Conservation (phyloP, 2,888 invertebrate genomes). For the Megaustenia siamemsis region DNA sequence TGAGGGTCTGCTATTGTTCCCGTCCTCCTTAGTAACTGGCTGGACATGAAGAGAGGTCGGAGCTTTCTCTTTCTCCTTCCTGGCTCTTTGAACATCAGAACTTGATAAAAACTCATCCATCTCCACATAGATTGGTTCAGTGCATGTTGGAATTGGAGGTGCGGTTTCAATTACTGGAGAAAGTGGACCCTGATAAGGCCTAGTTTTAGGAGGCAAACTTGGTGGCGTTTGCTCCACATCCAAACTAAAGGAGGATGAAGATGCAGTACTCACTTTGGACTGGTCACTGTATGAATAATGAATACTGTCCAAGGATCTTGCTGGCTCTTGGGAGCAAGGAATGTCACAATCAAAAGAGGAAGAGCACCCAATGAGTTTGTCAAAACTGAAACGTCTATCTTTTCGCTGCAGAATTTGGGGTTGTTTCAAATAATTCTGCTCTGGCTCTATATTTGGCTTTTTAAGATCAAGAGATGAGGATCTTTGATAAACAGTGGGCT, state of each 20-base stretch:
- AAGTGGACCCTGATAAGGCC: constrained; percentile 39
- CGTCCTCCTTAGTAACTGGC: neutral
- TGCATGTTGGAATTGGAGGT: neutral
- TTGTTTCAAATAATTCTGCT: constrained; percentile 35
- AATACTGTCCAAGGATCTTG: constrained; percentile 17
- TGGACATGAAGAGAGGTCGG: constrained; percentile 5
- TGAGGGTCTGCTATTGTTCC: neutral
- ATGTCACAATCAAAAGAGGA: constrained; percentile 9
- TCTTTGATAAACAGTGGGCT: constrained; percentile 41
- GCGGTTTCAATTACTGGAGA: constrained; percentile 49
- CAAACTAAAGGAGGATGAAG: neutral
- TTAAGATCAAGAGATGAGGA: constrained; percentile 51
- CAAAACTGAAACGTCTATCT: constrained; percentile 45
- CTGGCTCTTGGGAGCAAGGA: constrained; percentile 11
- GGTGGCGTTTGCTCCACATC: constrained; percentile 23
- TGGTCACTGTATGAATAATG: neutral
- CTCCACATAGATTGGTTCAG: constrained; percentile 49
- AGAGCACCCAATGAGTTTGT: constrained; percentile 39
- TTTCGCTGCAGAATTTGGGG: constrained; percentile 14
- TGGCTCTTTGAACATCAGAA: constrained; percentile 19
- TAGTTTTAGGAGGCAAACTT: constrained; percentile 46
- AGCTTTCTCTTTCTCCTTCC: constrained; percentile 10
- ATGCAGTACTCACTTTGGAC: neutral
- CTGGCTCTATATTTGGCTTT: constrained; percentile 14
- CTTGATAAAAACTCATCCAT: constrained; percentile 39